These are phyloP conservation scores for Diuraphis noxia DNA, from an alignment of 1,140 invertebrate genomes.

Conservation along the genomic window DNA sequence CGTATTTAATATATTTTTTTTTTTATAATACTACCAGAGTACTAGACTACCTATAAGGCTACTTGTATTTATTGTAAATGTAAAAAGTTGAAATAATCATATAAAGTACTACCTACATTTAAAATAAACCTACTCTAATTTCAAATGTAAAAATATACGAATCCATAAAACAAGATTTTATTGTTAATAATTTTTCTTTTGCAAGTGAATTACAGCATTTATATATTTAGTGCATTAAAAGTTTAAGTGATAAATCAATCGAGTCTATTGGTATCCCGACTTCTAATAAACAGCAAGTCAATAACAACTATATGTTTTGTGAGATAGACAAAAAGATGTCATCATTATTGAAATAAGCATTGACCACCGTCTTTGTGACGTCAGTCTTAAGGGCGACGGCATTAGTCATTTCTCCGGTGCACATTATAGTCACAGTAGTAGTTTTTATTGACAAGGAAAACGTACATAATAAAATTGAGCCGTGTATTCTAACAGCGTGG, in stretches of 20 bases:
- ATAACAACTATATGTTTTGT: neutral
- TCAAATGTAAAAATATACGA: neutral
- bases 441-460: constrained; percentile 33
- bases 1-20: too few species aligned
- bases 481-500: neutral
- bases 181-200: neutral
- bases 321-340: neutral
- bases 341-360: neutral
- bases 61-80: neutral
- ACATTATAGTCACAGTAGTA: too few species aligned
- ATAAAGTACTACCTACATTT: neutral
- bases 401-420: constrained; percentile 33
- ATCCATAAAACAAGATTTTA: neutral
- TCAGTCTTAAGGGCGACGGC: neutral
- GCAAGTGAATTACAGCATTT: neutral
- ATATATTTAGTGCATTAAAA: neutral
- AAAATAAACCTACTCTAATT: neutral
- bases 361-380: neutral
- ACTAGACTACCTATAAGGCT: too few species aligned
- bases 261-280: neutral
- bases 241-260: neutral
- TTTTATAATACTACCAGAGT: too few species aligned
- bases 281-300: neutral
- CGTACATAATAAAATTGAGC: neutral
- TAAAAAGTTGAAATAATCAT: neutral